Evolutionary conservation across 1,140 invertebrate species (phyloP).

Genomic region (Latrodectus geometricus): DNA sequence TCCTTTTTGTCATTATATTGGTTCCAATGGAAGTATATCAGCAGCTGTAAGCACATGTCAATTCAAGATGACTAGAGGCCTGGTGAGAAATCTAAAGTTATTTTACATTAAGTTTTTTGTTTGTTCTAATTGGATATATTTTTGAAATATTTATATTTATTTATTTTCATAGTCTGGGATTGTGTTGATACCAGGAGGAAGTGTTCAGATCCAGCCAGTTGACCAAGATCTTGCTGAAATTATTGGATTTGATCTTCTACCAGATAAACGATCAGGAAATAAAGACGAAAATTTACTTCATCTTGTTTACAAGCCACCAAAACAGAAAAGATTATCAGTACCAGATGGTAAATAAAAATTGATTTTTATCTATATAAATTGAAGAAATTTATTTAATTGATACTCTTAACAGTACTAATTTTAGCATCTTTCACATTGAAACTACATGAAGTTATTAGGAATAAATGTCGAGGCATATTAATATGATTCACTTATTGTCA

Average conservation of each 20-base stretch:
- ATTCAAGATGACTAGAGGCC: neutral
- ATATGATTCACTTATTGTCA: too few species aligned
- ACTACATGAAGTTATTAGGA: neutral
- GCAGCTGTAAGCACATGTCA: slow-evolving; percentile 35
- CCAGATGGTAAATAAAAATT: slow-evolving; percentile 49
- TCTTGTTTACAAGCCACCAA: slow-evolving; percentile 28
- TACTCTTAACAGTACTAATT: neutral
- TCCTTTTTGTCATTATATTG: slow-evolving; percentile 32
- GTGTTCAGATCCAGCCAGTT: slow-evolving; percentile 47
- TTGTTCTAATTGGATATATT: too few species aligned
- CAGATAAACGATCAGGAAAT: neutral
- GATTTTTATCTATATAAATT: neutral
- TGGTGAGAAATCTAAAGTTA: slow-evolving; percentile 20
- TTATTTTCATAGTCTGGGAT: slow-evolving; percentile 10
- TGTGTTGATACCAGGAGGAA: slow-evolving; percentile 30
- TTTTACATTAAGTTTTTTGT: too few species aligned
- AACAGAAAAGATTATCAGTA: slow-evolving; percentile 40
- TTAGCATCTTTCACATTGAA: neutral
- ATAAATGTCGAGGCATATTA: too few species aligned
- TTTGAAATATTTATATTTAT: too few species aligned
- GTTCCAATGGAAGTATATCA: slow-evolving; percentile 30
- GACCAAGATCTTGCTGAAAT: slow-evolving; percentile 43
- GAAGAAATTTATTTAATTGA: neutral
- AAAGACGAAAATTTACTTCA: slow-evolving; percentile 11
- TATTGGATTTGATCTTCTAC: neutral